Evolutionary conservation across 2,113 vertebrate genomes (phyloP).

Genomic region (Trogon melanurus): DNA sequence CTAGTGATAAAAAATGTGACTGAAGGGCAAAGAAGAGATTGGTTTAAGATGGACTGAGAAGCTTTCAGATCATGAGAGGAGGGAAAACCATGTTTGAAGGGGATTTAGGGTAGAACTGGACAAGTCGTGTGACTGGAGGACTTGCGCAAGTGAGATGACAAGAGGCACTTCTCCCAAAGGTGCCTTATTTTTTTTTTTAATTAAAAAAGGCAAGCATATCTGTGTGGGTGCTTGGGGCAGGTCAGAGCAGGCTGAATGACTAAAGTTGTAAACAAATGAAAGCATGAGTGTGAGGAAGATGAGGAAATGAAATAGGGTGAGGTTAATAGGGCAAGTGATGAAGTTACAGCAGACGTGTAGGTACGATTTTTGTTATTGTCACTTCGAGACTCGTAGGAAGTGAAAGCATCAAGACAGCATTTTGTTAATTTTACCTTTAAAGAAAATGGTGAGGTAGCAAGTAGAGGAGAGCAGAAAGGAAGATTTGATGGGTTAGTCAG

Average conservation of each 20-base stretch:
- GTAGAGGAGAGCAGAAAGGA: neutral
- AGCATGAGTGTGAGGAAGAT: neutral
- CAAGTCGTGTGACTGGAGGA: neutral
- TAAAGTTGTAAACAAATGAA: neutral
- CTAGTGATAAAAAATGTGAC: neutral
- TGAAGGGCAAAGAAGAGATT: neutral
- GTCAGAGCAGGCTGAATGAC: neutral
- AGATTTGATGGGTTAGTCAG: neutral
- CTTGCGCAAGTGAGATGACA: neutral
- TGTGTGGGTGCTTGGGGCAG: neutral
- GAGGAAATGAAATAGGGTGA: neutral
- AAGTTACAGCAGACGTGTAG: neutral
- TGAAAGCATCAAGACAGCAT: neutral
- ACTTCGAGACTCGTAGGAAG: neutral
- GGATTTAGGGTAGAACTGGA: neutral
- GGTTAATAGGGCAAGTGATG: neutral
- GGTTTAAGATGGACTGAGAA: neutral
- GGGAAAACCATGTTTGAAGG: neutral
- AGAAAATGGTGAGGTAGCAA: neutral
- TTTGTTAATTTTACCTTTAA: neutral
- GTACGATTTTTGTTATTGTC: neutral
- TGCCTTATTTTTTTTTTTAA: neutral
- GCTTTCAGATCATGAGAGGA: neutral
- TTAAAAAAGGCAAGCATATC: neutral
- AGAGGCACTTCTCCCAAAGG: neutral